Evolutionary conservation across 1,140 invertebrate genomes (phyloP), one percentile per base, ranked within the genome.

Genomic region (Papilio machaon): DNA sequence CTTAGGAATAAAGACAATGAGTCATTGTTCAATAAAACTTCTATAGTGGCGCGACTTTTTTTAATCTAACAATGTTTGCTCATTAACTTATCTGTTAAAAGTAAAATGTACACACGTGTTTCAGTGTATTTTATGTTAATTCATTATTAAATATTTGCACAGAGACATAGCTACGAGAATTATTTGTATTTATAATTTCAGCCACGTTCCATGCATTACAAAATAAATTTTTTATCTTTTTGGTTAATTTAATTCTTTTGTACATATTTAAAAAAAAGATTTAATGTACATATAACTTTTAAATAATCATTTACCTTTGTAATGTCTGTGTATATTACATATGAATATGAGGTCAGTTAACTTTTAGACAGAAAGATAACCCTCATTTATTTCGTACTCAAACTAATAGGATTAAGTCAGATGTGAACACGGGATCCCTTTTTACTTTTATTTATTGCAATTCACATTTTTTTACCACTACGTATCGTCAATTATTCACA

Each of bases 371-470:
- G 23, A 67, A 35, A 67, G 64, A 67, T 67, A 67, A 67, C 64
- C 64, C 64, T 67, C 64, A 67, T 67, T 67, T 30, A 67, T 67
- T 67, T 67, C 11, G 11, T 67, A 67, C 64, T 67, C 11, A 67
- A 67, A 67, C 64, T 35, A 67, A 67, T 67, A 67, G 64, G 64
- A 67, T 67, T 67, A 67, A 30, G 64, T 67, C 64, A 67, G 13
- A 67, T 17, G 64, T 67, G 64, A 67, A 67, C 64, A 67, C 64
- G 30, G 11, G 64, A 67, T 35, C 64, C 64, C 23, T 67, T 67
- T 67, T 67, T 35, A 67, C 30, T 30, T 67, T 67, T 23, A 23
- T 67, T 67, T 67, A 67, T 67, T 67, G 64, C 64, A 30, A 3
- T 23, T 67, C 64, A 38, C 30, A 67, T 19, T 35, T 67, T 67